phyloP scores from a whole-genome alignment of 1,140 invertebrate genomes.

The Drosophila pachea region DNA sequence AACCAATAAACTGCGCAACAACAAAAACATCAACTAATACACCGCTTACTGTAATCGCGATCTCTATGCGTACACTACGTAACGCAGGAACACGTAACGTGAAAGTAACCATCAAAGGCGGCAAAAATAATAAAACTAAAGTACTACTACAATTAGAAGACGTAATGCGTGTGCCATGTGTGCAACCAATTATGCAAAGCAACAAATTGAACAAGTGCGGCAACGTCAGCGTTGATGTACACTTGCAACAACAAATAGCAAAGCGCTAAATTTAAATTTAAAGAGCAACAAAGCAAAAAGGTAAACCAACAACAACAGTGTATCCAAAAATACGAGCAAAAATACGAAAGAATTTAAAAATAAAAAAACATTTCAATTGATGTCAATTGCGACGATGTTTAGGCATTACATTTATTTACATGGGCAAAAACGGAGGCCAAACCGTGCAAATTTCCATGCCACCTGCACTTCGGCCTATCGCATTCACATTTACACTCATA shows the following conservation, averaged over 20 bases:
- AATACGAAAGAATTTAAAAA: conserved; percentile 11
- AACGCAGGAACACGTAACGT: conserved; percentile 56
- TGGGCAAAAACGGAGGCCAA: background rate
- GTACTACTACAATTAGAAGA: conserved; percentile 25
- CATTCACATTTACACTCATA: background rate
- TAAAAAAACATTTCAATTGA: conserved; percentile 62
- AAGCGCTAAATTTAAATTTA: conserved; percentile 55
- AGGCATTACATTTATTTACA: conserved; percentile 61
- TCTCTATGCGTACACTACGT: conserved; percentile 45
- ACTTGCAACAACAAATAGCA: conserved; percentile 54
- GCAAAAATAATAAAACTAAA: conserved; percentile 35
- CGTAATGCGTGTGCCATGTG: conserved; percentile 50
- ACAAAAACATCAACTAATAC: conserved; percentile 47
- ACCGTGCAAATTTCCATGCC: conserved; percentile 37
- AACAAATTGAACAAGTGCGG: conserved; percentile 58
- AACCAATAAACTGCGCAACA: conserved; percentile 49
- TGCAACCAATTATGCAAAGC: conserved; percentile 68
- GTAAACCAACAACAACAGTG: conserved; percentile 39
- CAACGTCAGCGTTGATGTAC: conserved; percentile 44
- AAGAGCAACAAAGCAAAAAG: conserved; percentile 60
- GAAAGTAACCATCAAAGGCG: conserved; percentile 41
- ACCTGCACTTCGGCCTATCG: conserved; percentile 36
- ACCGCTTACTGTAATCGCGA: conserved; percentile 40
- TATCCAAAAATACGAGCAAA: conserved; percentile 34
- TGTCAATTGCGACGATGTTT: conserved; percentile 65